phyloP scores from a whole-genome alignment of 1,140 invertebrate genomes.

The Brachionus paranguensis region DNA sequence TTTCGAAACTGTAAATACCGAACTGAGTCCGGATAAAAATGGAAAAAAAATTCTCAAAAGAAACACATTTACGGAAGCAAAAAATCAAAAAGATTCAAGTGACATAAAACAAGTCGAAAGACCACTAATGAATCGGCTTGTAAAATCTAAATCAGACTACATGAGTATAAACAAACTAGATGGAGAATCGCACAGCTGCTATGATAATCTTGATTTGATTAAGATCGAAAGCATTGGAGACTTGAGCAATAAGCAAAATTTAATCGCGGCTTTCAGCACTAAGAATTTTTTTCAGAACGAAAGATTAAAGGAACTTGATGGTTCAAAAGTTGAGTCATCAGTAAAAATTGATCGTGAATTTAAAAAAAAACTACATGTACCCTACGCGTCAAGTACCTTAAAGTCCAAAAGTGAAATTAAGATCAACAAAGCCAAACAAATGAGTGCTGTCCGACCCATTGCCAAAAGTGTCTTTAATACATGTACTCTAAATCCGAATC shows the following conservation, averaged over 20 bases:
- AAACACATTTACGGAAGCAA: neutral
- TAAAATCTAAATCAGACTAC: constrained; percentile 5
- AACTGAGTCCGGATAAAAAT: neutral
- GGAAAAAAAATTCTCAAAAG: neutral
- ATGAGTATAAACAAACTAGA: neutral
- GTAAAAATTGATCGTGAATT: neutral
- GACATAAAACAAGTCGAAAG: neutral
- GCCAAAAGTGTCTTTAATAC: neutral
- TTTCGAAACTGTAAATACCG: neutral
- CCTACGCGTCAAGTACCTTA: neutral
- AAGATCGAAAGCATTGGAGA: neutral
- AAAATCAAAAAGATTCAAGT: neutral
- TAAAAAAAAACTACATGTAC: neutral
- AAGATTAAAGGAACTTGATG: neutral
- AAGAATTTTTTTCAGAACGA: constrained; percentile 15
- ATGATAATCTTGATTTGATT: neutral
- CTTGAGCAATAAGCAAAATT: constrained; percentile 1
- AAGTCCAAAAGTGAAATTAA: constrained; percentile 18
- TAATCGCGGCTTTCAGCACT: constrained; percentile 8
- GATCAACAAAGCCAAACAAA: neutral
- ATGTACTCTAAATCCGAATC: neutral
- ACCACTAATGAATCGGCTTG: neutral
- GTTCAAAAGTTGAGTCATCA: neutral
- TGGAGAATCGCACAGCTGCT: neutral
- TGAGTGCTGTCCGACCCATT: neutral